A percentile compares a stretch with the other conserved stretches of the same genome.
Conservation (phyloP, 2,797 vertebrate genomes). For the Sebastes nivosus region DNA sequence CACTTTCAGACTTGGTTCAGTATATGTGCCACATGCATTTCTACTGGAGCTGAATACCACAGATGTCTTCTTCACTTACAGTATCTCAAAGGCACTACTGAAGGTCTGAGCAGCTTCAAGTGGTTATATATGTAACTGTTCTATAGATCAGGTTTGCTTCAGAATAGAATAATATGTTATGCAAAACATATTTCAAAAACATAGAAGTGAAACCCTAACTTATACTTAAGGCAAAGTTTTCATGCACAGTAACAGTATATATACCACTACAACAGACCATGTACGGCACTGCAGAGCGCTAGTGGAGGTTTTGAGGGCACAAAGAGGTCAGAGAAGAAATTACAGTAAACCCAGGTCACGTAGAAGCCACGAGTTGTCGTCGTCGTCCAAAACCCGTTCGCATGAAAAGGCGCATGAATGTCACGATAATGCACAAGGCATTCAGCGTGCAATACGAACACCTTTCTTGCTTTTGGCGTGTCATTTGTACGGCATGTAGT, state of each 20-base stretch:
- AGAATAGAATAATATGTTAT: not conserved
- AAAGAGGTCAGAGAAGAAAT: slow-evolving; percentile 52
- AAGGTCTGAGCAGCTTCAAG: not conserved
- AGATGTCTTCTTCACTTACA: slow-evolving; percentile 11
- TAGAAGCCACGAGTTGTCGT: no score
- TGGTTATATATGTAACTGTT: not conserved
- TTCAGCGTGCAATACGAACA: no score
- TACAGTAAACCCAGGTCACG: not conserved
- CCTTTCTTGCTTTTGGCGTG: no score
- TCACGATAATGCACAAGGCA: no score
- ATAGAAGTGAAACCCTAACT: not conserved
- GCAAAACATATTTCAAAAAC: not conserved
- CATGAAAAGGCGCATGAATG: no score
- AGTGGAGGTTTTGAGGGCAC: slow-evolving; percentile 9
- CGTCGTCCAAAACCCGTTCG: not conserved
- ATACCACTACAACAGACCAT: not conserved
- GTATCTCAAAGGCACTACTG: not conserved
- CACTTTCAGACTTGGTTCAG: slow-evolving; percentile 17
- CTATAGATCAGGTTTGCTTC: not conserved
- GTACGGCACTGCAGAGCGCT: not conserved
- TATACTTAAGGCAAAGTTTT: not conserved
- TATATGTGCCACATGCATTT: slow-evolving; percentile 8
- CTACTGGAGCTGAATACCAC: slow-evolving; percentile 9
- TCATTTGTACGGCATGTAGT: no score
- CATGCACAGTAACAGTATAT: not conserved